Conservation (phyloP, 2,113 vertebrate genomes). For the Orientallactaga bullata region DNA sequence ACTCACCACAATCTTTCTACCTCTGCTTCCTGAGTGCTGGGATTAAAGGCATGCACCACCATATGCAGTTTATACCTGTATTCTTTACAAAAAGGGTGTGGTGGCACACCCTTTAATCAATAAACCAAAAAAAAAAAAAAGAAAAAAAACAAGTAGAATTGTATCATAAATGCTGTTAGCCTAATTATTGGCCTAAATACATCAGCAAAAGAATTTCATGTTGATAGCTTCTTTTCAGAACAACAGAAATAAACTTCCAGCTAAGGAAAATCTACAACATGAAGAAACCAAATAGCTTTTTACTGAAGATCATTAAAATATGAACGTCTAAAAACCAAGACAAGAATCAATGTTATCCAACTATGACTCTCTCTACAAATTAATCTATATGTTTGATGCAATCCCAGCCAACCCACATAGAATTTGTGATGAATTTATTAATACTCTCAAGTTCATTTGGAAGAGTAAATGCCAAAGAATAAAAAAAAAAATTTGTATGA, state of each 20-base stretch:
- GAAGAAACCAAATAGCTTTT: background rate
- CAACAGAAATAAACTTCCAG: conserved; percentile 31
- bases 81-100: too few relatives aligned
- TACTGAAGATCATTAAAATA: background rate
- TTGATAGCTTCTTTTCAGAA: conserved; percentile 16
- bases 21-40: too few relatives aligned
- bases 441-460: conserved; percentile 59
- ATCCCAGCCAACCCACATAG: conserved; percentile 2
- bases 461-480: conserved; percentile 63
- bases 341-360: background rate
- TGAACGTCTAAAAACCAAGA: conserved; percentile 29
- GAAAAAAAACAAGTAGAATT: background rate
- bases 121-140: too few relatives aligned
- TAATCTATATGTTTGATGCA: conserved; percentile 43
- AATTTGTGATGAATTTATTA: conserved; percentile 53
- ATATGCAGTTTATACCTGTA: too few relatives aligned
- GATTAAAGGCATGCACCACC: too few relatives aligned
- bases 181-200: background rate
- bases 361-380: conserved; percentile 23
- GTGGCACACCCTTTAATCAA: too few relatives aligned
- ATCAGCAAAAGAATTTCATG: background rate
- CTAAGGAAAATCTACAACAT: background rate
- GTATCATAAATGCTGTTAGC: background rate
- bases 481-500: conserved; percentile 6
- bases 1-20: too few relatives aligned